These are phyloP conservation scores for Nasonia vitripennis DNA, from an alignment of 1,140 invertebrate genomes.

Conservation along the genomic window DNA sequence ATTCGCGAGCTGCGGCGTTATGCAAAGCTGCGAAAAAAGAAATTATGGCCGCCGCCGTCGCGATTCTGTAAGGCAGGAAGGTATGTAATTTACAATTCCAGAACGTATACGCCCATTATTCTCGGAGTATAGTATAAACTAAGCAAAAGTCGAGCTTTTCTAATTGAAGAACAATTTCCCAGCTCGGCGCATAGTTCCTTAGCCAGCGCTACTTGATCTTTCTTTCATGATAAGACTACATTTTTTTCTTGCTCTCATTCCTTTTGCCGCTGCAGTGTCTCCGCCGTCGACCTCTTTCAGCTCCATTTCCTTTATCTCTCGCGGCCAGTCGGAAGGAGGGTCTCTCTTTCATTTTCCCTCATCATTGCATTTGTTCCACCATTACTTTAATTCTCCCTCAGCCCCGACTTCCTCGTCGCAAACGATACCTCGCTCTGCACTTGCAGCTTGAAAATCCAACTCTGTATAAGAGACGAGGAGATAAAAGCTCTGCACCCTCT, in stretches of 20 bases:
- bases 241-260: neutral
- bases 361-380: neutral
- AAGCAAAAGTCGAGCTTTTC: neutral
- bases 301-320: neutral
- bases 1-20: neutral
- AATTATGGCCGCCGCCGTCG: neutral
- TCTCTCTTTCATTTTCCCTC: neutral
- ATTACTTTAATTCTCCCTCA: neutral
- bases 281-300: neutral
- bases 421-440: too few species aligned
- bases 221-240: conserved; percentile 5
- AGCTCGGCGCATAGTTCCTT: neutral
- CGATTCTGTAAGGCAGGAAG: too few species aligned
- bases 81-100: too few species aligned
- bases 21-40: neutral
- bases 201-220: neutral
- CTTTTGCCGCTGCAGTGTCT: neutral
- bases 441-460: too few species aligned
- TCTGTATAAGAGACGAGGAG: too few species aligned
- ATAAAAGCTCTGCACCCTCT: too few species aligned
- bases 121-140: neutral
- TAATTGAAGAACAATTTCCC: neutral
- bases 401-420: neutral
- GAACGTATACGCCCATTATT: neutral
- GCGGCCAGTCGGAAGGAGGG: neutral